A percentile compares a stretch with the other conserved stretches of the same genome.
These are phyloP conservation scores for Magallana nippona DNA, from an alignment of 2,888 invertebrate species.

Conservation along the genomic window DNA sequence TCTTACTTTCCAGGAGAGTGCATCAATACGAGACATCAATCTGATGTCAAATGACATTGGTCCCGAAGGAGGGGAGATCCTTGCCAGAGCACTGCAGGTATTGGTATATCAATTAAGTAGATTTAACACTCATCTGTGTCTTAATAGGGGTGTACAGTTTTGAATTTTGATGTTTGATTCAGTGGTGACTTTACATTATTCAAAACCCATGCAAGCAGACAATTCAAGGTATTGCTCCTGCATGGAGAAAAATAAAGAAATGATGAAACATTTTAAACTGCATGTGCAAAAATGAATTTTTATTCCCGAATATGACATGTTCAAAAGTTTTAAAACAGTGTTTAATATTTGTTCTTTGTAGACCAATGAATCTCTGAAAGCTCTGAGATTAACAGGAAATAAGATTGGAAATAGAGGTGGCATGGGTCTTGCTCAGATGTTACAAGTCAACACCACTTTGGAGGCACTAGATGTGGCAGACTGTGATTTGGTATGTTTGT, in stretches of 20 bases:
- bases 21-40: constrained; percentile 70
- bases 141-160: too few species aligned
- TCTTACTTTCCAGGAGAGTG: constrained; percentile 61
- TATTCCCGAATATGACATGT: too few species aligned
- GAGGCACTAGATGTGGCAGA: constrained; percentile 77
- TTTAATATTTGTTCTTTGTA: constrained; percentile 53
- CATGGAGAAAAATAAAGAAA: too few species aligned
- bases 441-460: constrained; percentile 78
- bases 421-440: constrained; percentile 78
- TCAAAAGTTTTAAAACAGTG: too few species aligned
- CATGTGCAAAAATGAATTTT: too few species aligned
- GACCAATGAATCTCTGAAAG: constrained; percentile 73
- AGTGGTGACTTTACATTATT: too few species aligned
- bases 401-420: constrained; percentile 79
- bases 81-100: constrained; percentile 77
- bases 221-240: too few species aligned
- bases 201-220: too few species aligned
- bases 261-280: too few species aligned
- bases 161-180: too few species aligned
- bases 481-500: constrained; percentile 74
- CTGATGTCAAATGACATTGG: constrained; percentile 80
- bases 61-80: constrained; percentile 73
- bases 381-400: constrained; percentile 77
- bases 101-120: constrained; percentile 41
- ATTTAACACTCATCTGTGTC: background rate